Evolutionary conservation across 2,888 invertebrate genomes (phyloP).

Genomic region (Melieria crassipennis): DNA sequence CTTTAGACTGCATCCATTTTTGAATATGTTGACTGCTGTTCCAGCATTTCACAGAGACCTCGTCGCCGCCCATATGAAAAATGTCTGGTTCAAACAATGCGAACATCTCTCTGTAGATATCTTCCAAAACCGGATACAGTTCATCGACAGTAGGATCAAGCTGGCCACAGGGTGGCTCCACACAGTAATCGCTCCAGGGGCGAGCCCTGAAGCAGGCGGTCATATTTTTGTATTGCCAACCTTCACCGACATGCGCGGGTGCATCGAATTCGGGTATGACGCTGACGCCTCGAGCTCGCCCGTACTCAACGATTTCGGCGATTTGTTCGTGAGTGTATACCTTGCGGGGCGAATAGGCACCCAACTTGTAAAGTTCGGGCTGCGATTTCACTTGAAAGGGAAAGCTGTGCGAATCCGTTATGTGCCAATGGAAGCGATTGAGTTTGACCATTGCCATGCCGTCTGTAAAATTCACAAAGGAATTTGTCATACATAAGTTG

Average conservation of each 20-base stretch:
- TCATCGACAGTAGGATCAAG: slow-evolving; percentile 78
- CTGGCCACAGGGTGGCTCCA: slow-evolving; percentile 88
- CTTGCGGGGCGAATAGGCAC: slow-evolving; percentile 81
- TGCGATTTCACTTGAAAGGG: slow-evolving; percentile 82
- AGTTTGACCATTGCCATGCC: slow-evolving; percentile 91
- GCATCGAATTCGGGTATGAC: slow-evolving; percentile 93
- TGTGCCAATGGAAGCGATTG: slow-evolving; percentile 95
- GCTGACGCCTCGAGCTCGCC: slow-evolving; percentile 79
- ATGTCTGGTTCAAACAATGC: slow-evolving; percentile 71
- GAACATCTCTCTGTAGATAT: slow-evolving; percentile 81
- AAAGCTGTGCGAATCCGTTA: slow-evolving; percentile 93
- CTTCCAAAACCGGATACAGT: slow-evolving; percentile 75
- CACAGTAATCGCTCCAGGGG: slow-evolving; percentile 75
- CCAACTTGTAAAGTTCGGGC: slow-evolving; percentile 77
- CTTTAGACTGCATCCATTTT: slow-evolving; percentile 73
- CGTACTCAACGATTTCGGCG: slow-evolving; percentile 74
- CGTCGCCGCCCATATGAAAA: slow-evolving; percentile 92
- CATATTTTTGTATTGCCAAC: slow-evolving; percentile 79
- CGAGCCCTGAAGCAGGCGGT: slow-evolving; percentile 78
- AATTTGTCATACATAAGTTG: not conserved
- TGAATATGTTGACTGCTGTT: slow-evolving; percentile 75
- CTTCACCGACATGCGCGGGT: slow-evolving; percentile 89
- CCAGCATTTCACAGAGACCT: slow-evolving; percentile 78
- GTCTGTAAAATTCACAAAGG: slow-evolving; percentile 67
- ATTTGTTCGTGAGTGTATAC: slow-evolving; percentile 71